Evolutionary conservation across 2,113 vertebrate genomes (phyloP), one percentile per base, ranked within the genome.

Genomic region (Paradisaea rubra): DNA sequence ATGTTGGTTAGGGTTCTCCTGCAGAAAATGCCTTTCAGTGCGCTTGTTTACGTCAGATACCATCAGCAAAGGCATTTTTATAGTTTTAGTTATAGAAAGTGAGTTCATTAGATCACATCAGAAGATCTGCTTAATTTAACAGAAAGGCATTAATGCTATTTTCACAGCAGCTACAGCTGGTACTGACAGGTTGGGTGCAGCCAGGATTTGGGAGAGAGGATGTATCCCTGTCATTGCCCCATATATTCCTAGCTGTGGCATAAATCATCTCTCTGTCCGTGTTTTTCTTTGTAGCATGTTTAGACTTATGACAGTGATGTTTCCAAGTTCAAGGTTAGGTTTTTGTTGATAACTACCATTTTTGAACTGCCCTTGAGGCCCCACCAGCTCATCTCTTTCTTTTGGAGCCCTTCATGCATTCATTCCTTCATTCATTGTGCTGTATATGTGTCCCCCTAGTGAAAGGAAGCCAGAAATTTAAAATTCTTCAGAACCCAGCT

Each of bases 221-320:
- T 17, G 19, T 52, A 33, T 69, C 50, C 25, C 11, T 35, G 7
- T 47, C 3, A 0, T 23, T 28, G 47, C 11, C 21, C 15, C 23
- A 15, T 11, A 1, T 27, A 23, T 25, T 57, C 41, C 35, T 56
- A 27, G n/a, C 25, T 80, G 63, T 52, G 42, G 37, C 28, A 33
- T 53, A 53, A 61, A 61, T 71, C 1, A 0, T 31, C 44, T 53
- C 22, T 64, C 28, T 28, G 22, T 27, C 54, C 0, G 0, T 23
- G 4, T 19, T 88, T 81, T 52, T 6, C 23, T 54, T 37, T 50
- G 42, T 25, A 31, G 31, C 45, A 81, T 45, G 6, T 89, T 81
- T 59, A 63, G 85, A 19, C 10, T 66, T 47, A 33, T 13, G 13
- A 30, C 19, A 60, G 53, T 13, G 39, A 35, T 9, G 10, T 78